Percentiles rank a stretch among this genome's conserved stretches.
These are phyloP conservation scores for Drosophila busckii DNA, from an alignment of 1,140 invertebrate genomes.

Conservation along the genomic window DNA sequence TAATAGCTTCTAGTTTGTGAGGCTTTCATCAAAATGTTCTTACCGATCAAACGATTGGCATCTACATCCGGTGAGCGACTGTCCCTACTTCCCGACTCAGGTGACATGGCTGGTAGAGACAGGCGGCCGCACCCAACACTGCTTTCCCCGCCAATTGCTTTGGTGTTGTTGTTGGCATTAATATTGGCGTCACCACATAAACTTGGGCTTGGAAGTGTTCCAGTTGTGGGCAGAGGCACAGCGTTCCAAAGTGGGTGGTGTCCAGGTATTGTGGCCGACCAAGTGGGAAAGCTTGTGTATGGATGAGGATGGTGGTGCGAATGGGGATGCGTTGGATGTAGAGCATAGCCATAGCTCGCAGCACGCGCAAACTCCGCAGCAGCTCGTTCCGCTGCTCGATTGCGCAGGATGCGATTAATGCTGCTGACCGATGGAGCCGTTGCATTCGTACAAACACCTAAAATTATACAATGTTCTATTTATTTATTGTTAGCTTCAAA, in stretches of 20 bases:
- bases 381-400: conserved; percentile 94
- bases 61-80: conserved; percentile 69
- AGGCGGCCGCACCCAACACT: conserved; percentile 50
- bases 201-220: conserved; percentile 16
- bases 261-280: conserved; percentile 45
- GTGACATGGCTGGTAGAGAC: conserved; percentile 63
- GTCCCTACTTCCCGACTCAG: conserved; percentile 65
- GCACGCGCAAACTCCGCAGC: conserved; percentile 95
- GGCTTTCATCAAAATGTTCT: no score
- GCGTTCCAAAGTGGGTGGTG: conserved; percentile 67
- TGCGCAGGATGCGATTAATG: conserved; percentile 94
- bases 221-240: conserved; percentile 36
- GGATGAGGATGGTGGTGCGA: conserved; percentile 85
- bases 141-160: conserved; percentile 41
- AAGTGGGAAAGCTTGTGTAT: conserved; percentile 82
- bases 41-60: conserved; percentile 74
- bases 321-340: conserved; percentile 85
- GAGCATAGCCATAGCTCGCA: conserved; percentile 90
- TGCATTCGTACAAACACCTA: conserved; percentile 91
- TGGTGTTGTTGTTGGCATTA: conserved; percentile 25
- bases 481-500: not conserved
- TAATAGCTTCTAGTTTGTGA: no score
- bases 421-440: conserved; percentile 94
- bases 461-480: not conserved
- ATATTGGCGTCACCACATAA: conserved; percentile 35